Evolutionary conservation across 35 echinoderm and acorn worm species (phyloP), one percentile per base, ranked within the genome.

Genomic region (Diadema setosum): DNA sequence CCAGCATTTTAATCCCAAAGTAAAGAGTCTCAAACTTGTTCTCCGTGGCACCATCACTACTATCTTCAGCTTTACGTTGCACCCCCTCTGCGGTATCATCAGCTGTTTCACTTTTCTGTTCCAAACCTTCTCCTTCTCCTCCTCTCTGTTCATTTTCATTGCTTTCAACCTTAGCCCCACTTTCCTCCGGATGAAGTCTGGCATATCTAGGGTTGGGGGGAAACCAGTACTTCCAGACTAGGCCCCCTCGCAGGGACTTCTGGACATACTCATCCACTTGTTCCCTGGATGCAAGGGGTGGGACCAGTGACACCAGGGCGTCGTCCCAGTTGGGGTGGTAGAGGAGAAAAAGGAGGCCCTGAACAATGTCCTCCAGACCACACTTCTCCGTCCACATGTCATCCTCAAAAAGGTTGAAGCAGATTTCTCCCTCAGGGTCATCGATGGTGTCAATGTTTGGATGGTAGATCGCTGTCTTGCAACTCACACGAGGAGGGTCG

Each of bases 371-470:
- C 74, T 97, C 81, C 67, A 97, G 49, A 50, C 45, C 60, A 42
- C 65, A 75, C n/a, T 84, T 39, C 7, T 21, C 32, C 9, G 63
- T 58, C 94, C 90, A 93, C 18, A 59, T 41, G 14, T 86, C 90
- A 29, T 83, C 64, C 6, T 87, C 84, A 9, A 97, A 81, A 0
- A 97, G 87, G 65, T 86, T 93, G 20, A 97, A 42, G 37, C 94
- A 97, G 15, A 97, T 84, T 2, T 93, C 94, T 4, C 90, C 94
- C 9, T 93, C 94, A 0, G 33, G 35, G 46, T 75, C 82, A 32
- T 93, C 86, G 2, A 97, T 60, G 34, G 85, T 86, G 42, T 93
- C 94, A 21, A 97, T 97, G 70, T 97, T 97, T 6, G 94, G 94
- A 60, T 97, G 94, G 58, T 97, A 97, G 42, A 97, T 90, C 24